Percentiles rank a stretch among this genome's conserved stretches.
Conservation (phyloP, 2,113 vertebrate species). For the mouse (Mus musculus) region DNA sequence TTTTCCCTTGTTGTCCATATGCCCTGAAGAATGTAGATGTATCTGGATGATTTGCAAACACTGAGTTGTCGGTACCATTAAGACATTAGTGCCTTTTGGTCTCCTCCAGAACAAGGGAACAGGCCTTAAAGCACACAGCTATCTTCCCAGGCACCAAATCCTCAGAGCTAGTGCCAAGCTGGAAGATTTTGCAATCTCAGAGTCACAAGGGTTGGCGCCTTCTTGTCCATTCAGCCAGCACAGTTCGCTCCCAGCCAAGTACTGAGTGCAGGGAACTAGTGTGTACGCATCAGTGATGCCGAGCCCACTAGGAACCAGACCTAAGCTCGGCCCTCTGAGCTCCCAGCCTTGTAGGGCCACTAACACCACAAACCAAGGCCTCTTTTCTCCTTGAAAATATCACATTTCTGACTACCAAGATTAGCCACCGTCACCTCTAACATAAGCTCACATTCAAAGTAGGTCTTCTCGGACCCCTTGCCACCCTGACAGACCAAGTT, state of each 20-base stretch:
- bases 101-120: not conserved
- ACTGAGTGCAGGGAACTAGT: not conserved
- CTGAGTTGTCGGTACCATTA: accelerated
- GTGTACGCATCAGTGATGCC: accelerated
- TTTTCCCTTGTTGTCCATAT: not conserved
- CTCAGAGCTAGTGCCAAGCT: accelerated
- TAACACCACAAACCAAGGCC: no score
- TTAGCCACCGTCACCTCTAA: not conserved
- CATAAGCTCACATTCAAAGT: no score
- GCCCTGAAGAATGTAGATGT: not conserved
- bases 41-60: not conserved
- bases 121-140: no score
- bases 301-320: accelerated
- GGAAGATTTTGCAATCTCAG: not conserved
- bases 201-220: not conserved
- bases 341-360: accelerated
- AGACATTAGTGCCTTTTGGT: no score
- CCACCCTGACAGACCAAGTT: not conserved
- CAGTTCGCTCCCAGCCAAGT: accelerated
- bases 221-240: accelerated
- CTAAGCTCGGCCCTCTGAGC: not conserved
- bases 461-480: not conserved
- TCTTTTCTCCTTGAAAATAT: accelerated
- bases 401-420: not conserved
- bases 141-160: accelerated